phyloP scores from a whole-genome alignment of 2,797 vertebrate species.

The Aviceda leuphotes region DNA sequence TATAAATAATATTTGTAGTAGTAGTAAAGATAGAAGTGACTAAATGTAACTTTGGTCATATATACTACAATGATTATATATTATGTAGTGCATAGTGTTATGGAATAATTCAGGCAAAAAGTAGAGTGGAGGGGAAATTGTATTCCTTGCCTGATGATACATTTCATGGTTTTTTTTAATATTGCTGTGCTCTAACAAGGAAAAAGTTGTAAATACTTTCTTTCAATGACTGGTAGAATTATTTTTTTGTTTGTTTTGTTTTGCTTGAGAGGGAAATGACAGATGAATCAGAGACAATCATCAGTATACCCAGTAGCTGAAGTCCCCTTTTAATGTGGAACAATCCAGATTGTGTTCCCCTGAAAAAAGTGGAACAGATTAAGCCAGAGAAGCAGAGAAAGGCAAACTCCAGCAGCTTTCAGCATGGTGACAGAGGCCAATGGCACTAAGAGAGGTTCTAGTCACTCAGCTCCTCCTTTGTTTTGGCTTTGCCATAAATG shows the following conservation, averaged over 20 bases:
- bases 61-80: not conserved
- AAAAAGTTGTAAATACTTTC: not conserved
- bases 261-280: not conserved
- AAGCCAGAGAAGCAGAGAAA: not conserved
- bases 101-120: not conserved
- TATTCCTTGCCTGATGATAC: not conserved
- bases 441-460: not conserved
- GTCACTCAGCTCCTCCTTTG: not conserved
- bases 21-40: not conserved
- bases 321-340: not conserved
- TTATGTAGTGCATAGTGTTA: not conserved
- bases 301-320: not conserved
- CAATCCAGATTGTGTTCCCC: not conserved
- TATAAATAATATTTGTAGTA: not conserved
- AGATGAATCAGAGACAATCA: not conserved
- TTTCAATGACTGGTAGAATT: not conserved
- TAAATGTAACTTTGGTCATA: not conserved
- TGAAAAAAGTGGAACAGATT: not conserved
- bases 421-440: not conserved
- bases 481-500: not conserved
- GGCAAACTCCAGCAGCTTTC: not conserved
- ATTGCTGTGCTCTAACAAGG: rapidly evolving
- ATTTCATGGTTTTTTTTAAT: not conserved
- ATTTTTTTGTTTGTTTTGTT: not conserved
- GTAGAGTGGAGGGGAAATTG: not conserved